phyloP scores from a whole-genome alignment of 1,140 invertebrate species.

The Lysiphlebus fabarum region DNA sequence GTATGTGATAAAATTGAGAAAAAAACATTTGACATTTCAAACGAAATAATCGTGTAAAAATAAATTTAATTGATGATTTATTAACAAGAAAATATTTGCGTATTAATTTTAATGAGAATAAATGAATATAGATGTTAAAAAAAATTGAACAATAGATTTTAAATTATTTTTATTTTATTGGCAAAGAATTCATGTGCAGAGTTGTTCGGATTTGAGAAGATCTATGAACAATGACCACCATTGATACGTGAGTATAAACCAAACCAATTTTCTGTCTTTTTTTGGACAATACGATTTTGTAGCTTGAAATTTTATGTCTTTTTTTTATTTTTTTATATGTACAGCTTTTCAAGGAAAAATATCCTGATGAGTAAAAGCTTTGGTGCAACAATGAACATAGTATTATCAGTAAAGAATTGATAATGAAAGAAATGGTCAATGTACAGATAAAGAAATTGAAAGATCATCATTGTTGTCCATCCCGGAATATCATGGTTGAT shows the following conservation, averaged over 20 bases:
- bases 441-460: background rate
- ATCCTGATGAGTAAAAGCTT: background rate
- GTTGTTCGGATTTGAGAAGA: background rate
- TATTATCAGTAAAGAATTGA: constrained; percentile 20
- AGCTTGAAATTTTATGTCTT: background rate
- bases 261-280: background rate
- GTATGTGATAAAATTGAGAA: background rate
- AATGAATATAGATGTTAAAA: too few species aligned
- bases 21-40: background rate
- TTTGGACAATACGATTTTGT: background rate
- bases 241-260: background rate
- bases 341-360: background rate
- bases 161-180: too few species aligned
- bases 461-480: background rate
- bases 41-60: background rate
- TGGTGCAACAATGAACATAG: constrained; percentile 15
- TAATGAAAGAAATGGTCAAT: constrained; percentile 14
- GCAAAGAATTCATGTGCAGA: background rate
- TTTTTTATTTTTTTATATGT: background rate
- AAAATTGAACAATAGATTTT: too few species aligned
- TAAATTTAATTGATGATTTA: too few species aligned
- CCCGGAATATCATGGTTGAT: background rate
- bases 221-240: background rate
- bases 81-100: too few species aligned
- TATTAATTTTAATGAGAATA: too few species aligned